phyloP scores from a whole-genome alignment of 1,140 invertebrate genomes.

The Drosophila truncata region DNA sequence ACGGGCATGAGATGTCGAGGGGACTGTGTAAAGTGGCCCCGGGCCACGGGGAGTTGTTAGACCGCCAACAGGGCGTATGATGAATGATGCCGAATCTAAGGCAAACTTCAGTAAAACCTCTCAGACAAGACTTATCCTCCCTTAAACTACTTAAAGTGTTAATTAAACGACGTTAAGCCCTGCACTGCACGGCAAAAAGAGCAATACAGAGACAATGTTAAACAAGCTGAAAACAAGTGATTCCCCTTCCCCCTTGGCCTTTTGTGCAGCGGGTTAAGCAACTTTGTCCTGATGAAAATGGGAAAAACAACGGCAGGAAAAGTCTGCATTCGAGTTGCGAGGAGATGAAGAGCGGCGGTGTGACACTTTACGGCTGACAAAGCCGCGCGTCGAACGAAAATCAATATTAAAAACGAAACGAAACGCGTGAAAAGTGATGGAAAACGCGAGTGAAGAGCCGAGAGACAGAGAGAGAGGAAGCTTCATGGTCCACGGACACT shows the following conservation, averaged over 20 bases:
- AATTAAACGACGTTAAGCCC: constrained; percentile 76
- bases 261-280: constrained; percentile 47
- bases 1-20: constrained; percentile 42
- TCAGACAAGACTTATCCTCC: constrained; percentile 16
- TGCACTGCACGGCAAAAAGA: constrained; percentile 28
- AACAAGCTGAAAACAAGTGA: constrained; percentile 48
- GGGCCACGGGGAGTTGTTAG: constrained; percentile 26
- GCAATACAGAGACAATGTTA: constrained; percentile 35
- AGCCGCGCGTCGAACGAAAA: constrained; percentile 60
- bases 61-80: constrained; percentile 37
- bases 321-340: constrained; percentile 34
- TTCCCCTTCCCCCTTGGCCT: not conserved
- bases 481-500: constrained; percentile 38
- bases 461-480: not conserved
- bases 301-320: constrained; percentile 66
- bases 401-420: constrained; percentile 73
- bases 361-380: constrained; percentile 65
- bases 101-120: constrained; percentile 10
- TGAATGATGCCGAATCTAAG: constrained; percentile 39
- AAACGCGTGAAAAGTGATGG: constrained; percentile 73
- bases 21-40: constrained; percentile 18
- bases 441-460: constrained; percentile 34
- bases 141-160: constrained; percentile 45
- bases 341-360: constrained; percentile 18
- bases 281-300: constrained; percentile 76